Percentiles rank a stretch among this genome's conserved stretches.
Evolutionary conservation across 2,113 vertebrate genomes (phyloP).

Genomic region (Symphodus melops): DNA sequence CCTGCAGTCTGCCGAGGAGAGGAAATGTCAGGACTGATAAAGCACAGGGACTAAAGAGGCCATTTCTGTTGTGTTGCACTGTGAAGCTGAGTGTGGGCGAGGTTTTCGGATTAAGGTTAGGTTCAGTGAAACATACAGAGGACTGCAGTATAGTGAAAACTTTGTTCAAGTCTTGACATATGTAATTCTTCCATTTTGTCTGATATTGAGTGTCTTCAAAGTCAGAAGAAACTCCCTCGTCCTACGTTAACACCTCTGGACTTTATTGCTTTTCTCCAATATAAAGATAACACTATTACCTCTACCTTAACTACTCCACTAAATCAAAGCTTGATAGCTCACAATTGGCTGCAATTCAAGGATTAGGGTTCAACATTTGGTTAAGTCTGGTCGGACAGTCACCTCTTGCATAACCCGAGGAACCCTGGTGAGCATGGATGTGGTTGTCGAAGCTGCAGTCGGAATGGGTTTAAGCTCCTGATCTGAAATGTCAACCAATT

Average conservation of each 20-base stretch:
- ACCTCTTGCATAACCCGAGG: constrained; percentile 26
- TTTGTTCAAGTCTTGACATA: neutral
- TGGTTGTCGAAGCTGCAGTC: neutral
- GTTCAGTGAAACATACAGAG: neutral
- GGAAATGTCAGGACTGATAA: constrained; percentile 54
- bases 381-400: constrained; percentile 5
- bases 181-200: neutral
- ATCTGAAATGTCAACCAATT: neutral
- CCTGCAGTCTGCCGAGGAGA: constrained; percentile 21
- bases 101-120: constrained; percentile 11
- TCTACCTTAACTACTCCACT: neutral
- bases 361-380: constrained; percentile 42
- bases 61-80: neutral
- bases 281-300: constrained; percentile 12
- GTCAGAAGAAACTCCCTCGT: neutral
- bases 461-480: neutral
- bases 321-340: constrained; percentile 4
- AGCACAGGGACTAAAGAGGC: constrained; percentile 17
- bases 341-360: neutral
- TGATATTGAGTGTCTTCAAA: neutral
- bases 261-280: constrained; percentile 4
- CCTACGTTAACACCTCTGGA: neutral
- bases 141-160: neutral
- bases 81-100: neutral
- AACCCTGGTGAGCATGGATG: neutral